Conservation (phyloP, 2,797 vertebrate species). For the Adrianichthys oophorus region DNA sequence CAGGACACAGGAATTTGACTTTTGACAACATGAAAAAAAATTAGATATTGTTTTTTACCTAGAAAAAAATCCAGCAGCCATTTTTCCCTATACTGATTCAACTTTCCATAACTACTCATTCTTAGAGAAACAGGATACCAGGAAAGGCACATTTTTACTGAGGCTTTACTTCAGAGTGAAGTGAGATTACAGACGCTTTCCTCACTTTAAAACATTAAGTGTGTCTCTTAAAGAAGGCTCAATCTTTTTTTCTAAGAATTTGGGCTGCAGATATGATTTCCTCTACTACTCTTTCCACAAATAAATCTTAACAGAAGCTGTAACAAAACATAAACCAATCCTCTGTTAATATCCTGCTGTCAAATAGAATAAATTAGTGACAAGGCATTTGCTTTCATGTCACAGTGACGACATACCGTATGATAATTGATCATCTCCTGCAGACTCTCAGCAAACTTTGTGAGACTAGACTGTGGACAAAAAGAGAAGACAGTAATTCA, state of each 20-base stretch:
- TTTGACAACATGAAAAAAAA: too few species aligned
- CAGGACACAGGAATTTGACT: too few species aligned
- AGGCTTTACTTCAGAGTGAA: slow-evolving; percentile 4
- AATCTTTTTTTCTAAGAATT: too few species aligned
- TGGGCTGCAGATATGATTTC: too few species aligned
- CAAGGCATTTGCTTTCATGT: slow-evolving; percentile 45
- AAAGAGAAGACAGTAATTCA: slow-evolving; percentile 14
- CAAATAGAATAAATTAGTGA: not conserved
- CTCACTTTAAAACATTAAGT: slow-evolving; percentile 1
- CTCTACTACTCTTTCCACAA: slow-evolving; percentile 21
- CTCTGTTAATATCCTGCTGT: slow-evolving; percentile 20
- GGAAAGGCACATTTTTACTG: slow-evolving; percentile 2
- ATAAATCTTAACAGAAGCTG: slow-evolving; percentile 30
- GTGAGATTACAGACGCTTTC: slow-evolving; percentile 9
- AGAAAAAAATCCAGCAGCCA: too few species aligned
- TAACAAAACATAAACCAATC: slow-evolving; percentile 10
- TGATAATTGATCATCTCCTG: slow-evolving; percentile 99
- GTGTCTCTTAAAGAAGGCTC: not conserved
- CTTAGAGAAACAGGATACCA: too few species aligned
- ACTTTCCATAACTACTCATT: too few species aligned
- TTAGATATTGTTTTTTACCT: too few species aligned
- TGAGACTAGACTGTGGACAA: slow-evolving; percentile 85
- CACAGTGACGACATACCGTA: slow-evolving; percentile 80
- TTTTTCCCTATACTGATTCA: too few species aligned
- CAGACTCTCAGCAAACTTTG: slow-evolving; percentile 93